A percentile compares a stretch with the other conserved stretches of the same genome.
phyloP scores from a whole-genome alignment of 1,140 invertebrate genomes.

The Sminthurinus signatus region DNA sequence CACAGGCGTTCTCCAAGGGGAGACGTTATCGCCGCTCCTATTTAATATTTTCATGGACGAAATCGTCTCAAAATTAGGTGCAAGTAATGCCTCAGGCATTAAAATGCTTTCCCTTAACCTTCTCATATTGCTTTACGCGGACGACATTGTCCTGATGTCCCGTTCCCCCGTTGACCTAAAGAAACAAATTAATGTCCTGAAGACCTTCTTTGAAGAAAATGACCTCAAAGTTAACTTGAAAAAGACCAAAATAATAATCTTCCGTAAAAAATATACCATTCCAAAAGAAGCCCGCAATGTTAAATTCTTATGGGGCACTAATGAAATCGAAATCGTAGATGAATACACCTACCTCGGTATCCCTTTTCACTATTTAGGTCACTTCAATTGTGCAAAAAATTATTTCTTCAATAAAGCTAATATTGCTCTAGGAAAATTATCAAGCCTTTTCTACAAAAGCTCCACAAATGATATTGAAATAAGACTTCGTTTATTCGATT shows the following conservation, averaged over 20 bases:
- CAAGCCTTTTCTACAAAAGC: background rate
- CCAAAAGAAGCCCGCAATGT: background rate
- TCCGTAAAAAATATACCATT: background rate
- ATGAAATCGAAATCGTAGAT: conserved; percentile 6
- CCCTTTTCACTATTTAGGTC: background rate
- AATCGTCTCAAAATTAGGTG: background rate
- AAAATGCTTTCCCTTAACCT: too few relatives aligned
- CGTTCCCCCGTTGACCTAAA: background rate
- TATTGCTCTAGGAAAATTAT: background rate
- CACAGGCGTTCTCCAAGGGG: conserved; percentile 1
- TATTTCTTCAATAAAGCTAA: background rate
- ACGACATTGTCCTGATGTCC: conserved; percentile 7
- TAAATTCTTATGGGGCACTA: background rate
- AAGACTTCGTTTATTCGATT: background rate
- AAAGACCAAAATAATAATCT: conserved; percentile 7
- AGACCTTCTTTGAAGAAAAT: background rate
- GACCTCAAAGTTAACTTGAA: conserved; percentile 1
- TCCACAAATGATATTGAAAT: background rate
- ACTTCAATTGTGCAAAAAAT: background rate
- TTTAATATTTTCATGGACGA: background rate
- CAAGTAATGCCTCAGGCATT: background rate
- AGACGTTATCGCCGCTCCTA: background rate
- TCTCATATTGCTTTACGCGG: background rate
- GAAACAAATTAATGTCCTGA: background rate
- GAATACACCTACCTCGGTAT: conserved; percentile 10